Percentiles rank a stretch among this genome's conserved stretches.
Conservation (phyloP, 2,888 invertebrate genomes). For the Lochmaea capreae region DNA sequence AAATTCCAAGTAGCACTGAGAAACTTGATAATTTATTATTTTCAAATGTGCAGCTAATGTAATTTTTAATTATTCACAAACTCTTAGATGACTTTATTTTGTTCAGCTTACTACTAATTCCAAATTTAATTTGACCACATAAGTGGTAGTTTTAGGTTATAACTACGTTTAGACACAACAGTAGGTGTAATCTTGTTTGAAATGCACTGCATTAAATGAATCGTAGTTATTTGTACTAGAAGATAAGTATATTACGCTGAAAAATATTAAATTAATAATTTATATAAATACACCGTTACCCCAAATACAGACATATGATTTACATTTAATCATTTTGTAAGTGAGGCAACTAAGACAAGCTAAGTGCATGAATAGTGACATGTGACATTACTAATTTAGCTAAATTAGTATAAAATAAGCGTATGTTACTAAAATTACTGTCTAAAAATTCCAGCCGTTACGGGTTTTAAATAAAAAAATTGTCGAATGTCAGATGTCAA, state of each 20-base stretch:
- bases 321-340: neutral
- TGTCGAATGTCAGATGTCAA: neutral
- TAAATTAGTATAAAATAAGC: neutral
- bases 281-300: conserved; percentile 3
- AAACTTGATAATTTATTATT: too few relatives aligned
- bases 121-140: too few relatives aligned
- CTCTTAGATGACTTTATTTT: too few relatives aligned
- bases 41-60: too few relatives aligned
- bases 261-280: conserved; percentile 2
- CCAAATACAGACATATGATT: neutral
- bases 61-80: too few relatives aligned
- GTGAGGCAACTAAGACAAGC: neutral
- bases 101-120: too few relatives aligned
- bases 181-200: neutral
- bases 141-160: too few relatives aligned
- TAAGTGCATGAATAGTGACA: conserved; percentile 5
- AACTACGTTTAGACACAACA: neutral
- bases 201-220: neutral
- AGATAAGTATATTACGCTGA: neutral
- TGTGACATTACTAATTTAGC: neutral
- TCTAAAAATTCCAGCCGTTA: neutral
- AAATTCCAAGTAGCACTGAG: too few relatives aligned
- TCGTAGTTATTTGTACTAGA: neutral
- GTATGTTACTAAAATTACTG: conserved; percentile 5
- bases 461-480: neutral